phyloP scores from a whole-genome alignment of 2,797 vertebrate genomes.

The Ctenosaura bakeri region DNA sequence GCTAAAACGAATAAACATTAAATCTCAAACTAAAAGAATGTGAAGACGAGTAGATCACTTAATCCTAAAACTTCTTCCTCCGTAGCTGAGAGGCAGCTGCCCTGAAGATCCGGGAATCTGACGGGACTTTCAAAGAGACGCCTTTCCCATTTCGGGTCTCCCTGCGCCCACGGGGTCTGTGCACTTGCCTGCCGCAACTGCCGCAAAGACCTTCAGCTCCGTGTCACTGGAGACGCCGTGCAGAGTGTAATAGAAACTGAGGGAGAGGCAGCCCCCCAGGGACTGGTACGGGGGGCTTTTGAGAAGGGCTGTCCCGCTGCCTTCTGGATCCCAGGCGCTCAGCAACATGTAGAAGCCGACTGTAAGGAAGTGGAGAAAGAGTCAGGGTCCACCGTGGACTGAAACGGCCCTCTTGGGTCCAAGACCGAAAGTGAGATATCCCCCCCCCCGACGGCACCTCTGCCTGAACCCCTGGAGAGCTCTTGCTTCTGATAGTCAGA shows the following conservation, averaged over 20 bases:
- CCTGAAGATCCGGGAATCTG: no score
- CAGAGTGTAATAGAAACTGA: slow-evolving; percentile 83
- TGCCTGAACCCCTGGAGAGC: not conserved
- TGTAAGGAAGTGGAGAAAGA: slow-evolving; percentile 37
- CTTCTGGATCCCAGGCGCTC: not conserved
- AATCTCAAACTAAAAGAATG: no score
- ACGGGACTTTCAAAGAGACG: no score
- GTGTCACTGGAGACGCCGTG: slow-evolving; percentile 81
- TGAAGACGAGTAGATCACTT: not conserved
- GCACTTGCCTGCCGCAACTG: slow-evolving; percentile 65
- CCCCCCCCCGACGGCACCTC: not conserved
- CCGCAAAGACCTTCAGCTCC: slow-evolving; percentile 77
- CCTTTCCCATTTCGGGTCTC: no score
- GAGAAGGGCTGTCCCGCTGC: slow-evolving; percentile 71
- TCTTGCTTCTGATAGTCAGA: not conserved
- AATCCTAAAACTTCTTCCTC: no score
- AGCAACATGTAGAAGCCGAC: slow-evolving; percentile 82
- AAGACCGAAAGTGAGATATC: no score
- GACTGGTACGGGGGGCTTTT: slow-evolving; percentile 72
- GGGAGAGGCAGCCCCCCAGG: slow-evolving; percentile 77
- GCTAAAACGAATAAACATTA: no score
- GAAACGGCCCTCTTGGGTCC: fast-evolving
- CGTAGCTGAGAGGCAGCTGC: not conserved
- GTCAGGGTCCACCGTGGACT: not conserved
- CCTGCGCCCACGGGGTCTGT: not conserved